Percentiles rank a stretch among this genome's conserved stretches.
Conservation (phyloP, 2,888 invertebrate species). For the Diaperis boleti region DNA sequence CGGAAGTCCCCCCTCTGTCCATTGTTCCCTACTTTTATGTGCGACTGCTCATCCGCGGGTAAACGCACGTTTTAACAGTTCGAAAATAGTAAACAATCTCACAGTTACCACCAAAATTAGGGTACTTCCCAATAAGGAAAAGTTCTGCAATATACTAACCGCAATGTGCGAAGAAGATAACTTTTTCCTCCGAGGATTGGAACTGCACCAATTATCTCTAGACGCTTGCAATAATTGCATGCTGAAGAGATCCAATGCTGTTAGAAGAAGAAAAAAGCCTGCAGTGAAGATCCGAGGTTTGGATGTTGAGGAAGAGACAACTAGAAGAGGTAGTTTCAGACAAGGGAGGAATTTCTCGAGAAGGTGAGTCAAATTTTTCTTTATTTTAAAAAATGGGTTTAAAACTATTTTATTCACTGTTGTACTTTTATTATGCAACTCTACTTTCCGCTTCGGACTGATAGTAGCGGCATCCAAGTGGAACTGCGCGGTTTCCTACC, state of each 20-base stretch:
- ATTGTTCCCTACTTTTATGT: conserved; percentile 27
- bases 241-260: conserved; percentile 34
- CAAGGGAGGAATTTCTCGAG: neutral
- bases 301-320: neutral
- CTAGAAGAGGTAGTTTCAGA: neutral
- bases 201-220: neutral
- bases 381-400: conserved; percentile 2
- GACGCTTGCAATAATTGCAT: conserved; percentile 10
- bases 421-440: conserved; percentile 21
- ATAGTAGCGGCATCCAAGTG: neutral
- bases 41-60: conserved; percentile 17
- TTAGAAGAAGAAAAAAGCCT: conserved; percentile 25
- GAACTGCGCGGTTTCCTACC: neutral
- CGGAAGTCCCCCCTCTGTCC: conserved; percentile 23
- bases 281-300: conserved; percentile 4
- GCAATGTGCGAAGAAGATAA: conserved; percentile 33
- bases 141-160: neutral
- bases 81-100: neutral
- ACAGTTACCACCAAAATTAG: neutral
- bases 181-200: conserved; percentile 19
- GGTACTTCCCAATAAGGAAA: neutral
- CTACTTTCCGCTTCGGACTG: neutral
- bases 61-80: conserved; percentile 25
- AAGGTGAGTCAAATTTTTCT: conserved; percentile 1
- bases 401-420: too few species aligned